A percentile compares a stretch with the other conserved stretches of the same genome.
These are phyloP conservation scores for Calliphora vomitoria DNA, from an alignment of 2,888 invertebrate genomes.

Conservation along the genomic window DNA sequence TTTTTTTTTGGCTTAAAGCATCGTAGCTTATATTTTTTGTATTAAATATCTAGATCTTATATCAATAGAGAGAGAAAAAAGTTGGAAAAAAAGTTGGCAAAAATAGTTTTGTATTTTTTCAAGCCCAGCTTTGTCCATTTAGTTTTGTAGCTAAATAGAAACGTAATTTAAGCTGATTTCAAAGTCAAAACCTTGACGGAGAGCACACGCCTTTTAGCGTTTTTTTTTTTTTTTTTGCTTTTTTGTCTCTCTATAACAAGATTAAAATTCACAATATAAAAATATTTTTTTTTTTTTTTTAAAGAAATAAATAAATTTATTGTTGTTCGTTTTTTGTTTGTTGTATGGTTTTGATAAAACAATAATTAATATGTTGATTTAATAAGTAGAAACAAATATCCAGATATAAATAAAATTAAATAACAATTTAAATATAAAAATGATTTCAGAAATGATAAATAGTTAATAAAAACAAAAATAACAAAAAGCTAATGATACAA, in stretches of 20 bases:
- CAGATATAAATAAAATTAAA: slow-evolving; percentile 42
- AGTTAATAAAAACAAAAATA: slow-evolving; percentile 27
- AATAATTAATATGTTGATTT: slow-evolving; percentile 31
- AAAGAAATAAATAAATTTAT: background rate
- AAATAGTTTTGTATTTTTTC: background rate
- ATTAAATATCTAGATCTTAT: slow-evolving; percentile 4
- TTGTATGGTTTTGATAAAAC: slow-evolving; percentile 29
- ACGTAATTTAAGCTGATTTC: slow-evolving; percentile 77
- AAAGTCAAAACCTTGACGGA: slow-evolving; percentile 80
- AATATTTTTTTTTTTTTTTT: too few species aligned
- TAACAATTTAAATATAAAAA: slow-evolving; percentile 53
- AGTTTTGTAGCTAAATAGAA: slow-evolving; percentile 7
- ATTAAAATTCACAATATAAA: slow-evolving; percentile 43
- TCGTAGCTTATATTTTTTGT: background rate
- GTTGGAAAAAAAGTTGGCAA: background rate
- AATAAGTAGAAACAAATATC: slow-evolving; percentile 11
- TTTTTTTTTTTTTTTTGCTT: slow-evolving; percentile 74
- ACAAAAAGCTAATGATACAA: slow-evolving; percentile 11
- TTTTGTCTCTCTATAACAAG: slow-evolving; percentile 10
- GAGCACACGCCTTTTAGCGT: slow-evolving; percentile 80
- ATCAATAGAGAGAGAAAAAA: background rate
- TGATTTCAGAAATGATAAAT: slow-evolving; percentile 61
- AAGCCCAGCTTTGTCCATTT: background rate
- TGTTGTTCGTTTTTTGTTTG: background rate
- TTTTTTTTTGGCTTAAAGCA: background rate